Base-by-base conservation (phyloP, 1,140 invertebrate species). In the Drosophila bocqueti region DNA sequence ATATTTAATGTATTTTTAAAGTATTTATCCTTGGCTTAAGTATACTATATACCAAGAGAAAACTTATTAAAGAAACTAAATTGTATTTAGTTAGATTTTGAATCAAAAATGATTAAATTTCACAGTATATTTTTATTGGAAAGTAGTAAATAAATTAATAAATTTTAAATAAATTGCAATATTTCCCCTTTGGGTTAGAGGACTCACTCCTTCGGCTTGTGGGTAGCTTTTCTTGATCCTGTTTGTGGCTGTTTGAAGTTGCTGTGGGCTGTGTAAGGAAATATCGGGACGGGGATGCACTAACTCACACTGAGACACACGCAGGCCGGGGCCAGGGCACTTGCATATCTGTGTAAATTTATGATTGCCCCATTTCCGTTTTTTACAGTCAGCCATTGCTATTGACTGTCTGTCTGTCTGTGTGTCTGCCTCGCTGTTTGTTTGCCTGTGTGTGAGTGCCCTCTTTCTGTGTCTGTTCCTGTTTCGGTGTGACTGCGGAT, bases 291-390 rank as follows among this genome's bases (percentile, higher is more conserved):
- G 42, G 42, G 42, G 46, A 42, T 61, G 38, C 45, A 46, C 26
- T 58, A 43, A 58, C 57, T 69, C 34, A 82, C 65, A 79, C 58
- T 49, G 46, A 50, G 57, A 49, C 38, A 64, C 76, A 66, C 57
- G 49, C 72, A 61, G 24, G 62, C 71, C 68, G 59, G 45, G 76
- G 50, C 71, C 65, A 52, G 65, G 64, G 84, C 81, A 87, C 84
- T 91, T 91, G 77, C 87, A 91, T 91, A 91, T 91, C 87, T 91
- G 87, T 91, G 87, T 91, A 91, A 91, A 91, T 91, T 91, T 91
- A 91, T 91, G 87, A 91, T 91, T 91, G 87, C 83, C 83, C 87
- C 87, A 91, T 91, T 91, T 91, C 87, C 87, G 85, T 90, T 87
- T 87, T 87, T 87, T 87, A 84, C 85, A 84, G 65, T 76, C 83